These are phyloP conservation scores for Leptinotarsa peninsularis DNA, from an alignment of 2,888 invertebrate genomes.

Conservation along the genomic window DNA sequence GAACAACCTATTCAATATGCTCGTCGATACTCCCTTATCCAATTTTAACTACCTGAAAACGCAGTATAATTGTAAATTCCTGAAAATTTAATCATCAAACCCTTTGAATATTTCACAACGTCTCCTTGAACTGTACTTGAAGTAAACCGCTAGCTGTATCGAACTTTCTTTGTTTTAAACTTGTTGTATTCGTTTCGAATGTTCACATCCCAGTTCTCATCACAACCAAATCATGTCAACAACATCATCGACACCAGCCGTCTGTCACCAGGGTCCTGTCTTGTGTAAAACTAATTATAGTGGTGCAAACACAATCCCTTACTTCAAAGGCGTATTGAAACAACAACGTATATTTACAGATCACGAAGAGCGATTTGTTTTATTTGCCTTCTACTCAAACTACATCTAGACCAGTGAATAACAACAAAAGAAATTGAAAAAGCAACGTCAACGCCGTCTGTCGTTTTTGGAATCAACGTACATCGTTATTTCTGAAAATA, in stretches of 20 bases:
- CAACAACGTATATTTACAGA: slow-evolving; percentile 21
- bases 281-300: slow-evolving; percentile 36
- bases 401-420: slow-evolving; percentile 8
- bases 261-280: slow-evolving; percentile 32
- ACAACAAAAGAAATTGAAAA: no score
- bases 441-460: no score
- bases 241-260: slow-evolving; percentile 21
- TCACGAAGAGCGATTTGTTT: slow-evolving; percentile 11
- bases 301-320: slow-evolving; percentile 36
- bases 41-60: neutral
- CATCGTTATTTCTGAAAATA: no score
- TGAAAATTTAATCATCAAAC: neutral
- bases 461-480: no score
- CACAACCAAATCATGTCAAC: slow-evolving; percentile 5
- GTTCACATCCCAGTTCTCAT: slow-evolving; percentile 6
- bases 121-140: neutral
- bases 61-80: neutral
- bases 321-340: slow-evolving; percentile 34
- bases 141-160: neutral
- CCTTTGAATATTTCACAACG: neutral
- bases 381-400: slow-evolving; percentile 14
- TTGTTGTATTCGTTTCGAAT: neutral
- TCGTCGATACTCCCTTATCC: neutral
- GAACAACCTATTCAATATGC: no score
- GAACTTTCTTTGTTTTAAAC: neutral